Base-by-base conservation (phyloP, 1,140 invertebrate species). In the Atta cephalotes region DNA sequence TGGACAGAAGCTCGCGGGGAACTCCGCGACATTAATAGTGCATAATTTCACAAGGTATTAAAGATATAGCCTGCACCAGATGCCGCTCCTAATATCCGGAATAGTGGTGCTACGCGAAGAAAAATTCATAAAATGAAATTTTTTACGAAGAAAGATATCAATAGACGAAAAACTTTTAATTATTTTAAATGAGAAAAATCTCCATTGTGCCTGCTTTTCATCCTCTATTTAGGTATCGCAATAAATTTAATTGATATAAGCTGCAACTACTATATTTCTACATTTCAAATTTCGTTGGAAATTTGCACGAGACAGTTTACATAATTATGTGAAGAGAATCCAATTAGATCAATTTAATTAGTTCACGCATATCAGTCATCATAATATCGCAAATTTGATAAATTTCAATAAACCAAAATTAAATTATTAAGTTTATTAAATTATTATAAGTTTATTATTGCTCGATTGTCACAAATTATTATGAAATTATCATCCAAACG, bases 1-100 rank as follows among this genome's bases (percentile, higher is more conserved):
- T 62, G 18, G 18, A 63, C 31, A 28, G 49, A 39, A 51, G 16
- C 28, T 58, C 78, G 63, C 35, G 25, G 25, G n/a, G 9, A 80
- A 68, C 65, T 86, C 62, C 21, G 56, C 80, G 45, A 62, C 70
- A 80, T 86, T 80, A 81, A 81, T 81, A 86, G 51, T 31, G 53
- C 77, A 65, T 82, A 80, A 86, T 78, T 58, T 90, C 88, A 85
- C 87, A 87, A 88, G 84, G 76, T 81, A 77, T 89, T 88, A 87
- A 86, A 86, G 80, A 81, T 85, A 76, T 87, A 77, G 72, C 66
- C 68, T 65, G 56, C 85, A 65, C 89, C 53, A 86, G 87, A 84
- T 84, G 80, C 56, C 28, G 70, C 28, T 76, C 45, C 39, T 84
- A 74, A 84, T 84, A 74, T 84, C 58, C 63, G 49, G 49, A 21